Evolutionary conservation across 2,888 invertebrate species (phyloP).

Genomic region (Himalopsyche kuldschensis): DNA sequence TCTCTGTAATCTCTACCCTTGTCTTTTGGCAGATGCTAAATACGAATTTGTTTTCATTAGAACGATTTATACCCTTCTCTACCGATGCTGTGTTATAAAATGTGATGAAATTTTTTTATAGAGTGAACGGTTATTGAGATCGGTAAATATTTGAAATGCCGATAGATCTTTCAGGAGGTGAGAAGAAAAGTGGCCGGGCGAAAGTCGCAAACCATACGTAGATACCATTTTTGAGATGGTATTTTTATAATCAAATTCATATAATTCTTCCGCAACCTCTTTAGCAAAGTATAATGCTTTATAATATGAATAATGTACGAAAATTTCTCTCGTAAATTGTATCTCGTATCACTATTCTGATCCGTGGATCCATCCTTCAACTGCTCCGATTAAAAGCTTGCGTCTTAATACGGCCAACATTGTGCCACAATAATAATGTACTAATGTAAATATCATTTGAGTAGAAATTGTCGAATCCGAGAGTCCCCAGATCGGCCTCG

Average conservation of each 20-base stretch:
- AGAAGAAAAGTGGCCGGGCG: neutral
- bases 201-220: neutral
- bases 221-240: neutral
- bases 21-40: no score
- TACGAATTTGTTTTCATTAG: neutral
- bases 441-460: constrained; percentile 29
- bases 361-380: neutral
- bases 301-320: neutral
- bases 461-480: constrained; percentile 6
- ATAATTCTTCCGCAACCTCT: neutral
- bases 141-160: neutral
- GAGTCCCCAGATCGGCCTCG: neutral
- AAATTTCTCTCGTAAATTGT: neutral
- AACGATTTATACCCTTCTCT: neutral
- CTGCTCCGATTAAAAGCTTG: neutral
- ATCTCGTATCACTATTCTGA: neutral
- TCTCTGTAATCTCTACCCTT: no score
- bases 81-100: neutral
- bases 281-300: neutral
- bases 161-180: neutral
- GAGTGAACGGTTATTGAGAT: neutral
- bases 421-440: constrained; percentile 31
- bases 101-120: neutral
- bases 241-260: neutral
- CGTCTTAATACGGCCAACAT: constrained; percentile 21